Evolutionary conservation across 2,113 vertebrate genomes (phyloP), one percentile per base, ranked within the genome.

Genomic region (Bubo blakistoni): DNA sequence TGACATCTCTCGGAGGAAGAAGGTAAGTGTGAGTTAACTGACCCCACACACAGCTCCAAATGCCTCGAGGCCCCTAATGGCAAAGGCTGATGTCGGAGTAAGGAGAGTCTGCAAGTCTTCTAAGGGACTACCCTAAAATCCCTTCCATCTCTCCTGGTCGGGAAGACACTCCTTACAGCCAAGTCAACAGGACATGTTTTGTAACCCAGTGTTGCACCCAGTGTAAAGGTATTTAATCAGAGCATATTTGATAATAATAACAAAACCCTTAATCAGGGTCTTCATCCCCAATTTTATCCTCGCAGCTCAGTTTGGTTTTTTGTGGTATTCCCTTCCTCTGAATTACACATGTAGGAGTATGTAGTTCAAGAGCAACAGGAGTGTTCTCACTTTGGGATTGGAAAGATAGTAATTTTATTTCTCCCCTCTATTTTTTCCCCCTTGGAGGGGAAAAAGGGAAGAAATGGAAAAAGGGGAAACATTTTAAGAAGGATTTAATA

Each of bases 1-100:
- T 88, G 93, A 96, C 90, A 95, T 97, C 38, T 96, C 95, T 95
- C 92, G 0, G 84, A 96, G 92, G 96, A 95, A 88, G 78, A 87
- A 92, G 54, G 91, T 38, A 97, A 87, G 83, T 87, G 91, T 87
- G 94, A 95, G 94, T 87, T 91, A 94, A 95, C 78, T 94, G 91
- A 89, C 94, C 92, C 80, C 82, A 84, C 84, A 86, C 71, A 90
- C 62, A 66, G 73, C 74, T 88, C 84, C 32, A 9, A 94, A 87
- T 80, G 91, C 91, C 92, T 92, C 14, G 1, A 86, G 78, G 81
- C 21, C 66, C 73, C 81, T 80, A 46, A 76, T 47, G 84, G 78
- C 78, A 95, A 94, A 89, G 62, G 73, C 70, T 95, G 91, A 73
- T 91, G 70, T 42, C 12, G 3, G 38, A 94, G 66, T 46, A 61